A percentile compares a stretch with the other conserved stretches of the same genome.
These are phyloP conservation scores for Thaumatotibia leucotreta DNA, from an alignment of 1,140 invertebrate species.

Conservation along the genomic window DNA sequence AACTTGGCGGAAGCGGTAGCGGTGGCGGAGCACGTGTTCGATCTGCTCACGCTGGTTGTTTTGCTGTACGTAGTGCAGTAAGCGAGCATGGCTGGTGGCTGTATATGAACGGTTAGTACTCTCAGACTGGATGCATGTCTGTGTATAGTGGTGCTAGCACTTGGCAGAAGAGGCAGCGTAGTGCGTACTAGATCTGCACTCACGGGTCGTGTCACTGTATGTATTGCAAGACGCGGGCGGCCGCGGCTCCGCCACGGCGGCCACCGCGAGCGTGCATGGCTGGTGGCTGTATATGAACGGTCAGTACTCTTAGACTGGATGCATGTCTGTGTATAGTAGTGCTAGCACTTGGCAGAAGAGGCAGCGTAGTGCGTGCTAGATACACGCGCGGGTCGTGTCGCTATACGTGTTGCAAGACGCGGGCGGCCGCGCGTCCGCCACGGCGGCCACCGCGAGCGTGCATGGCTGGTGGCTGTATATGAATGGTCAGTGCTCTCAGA, in stretches of 20 bases:
- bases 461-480: conserved; percentile 93
- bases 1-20: conserved; percentile 88
- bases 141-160: no score
- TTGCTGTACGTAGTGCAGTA: conserved; percentile 87
- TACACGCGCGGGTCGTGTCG: conserved; percentile 83
- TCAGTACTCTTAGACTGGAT: no score
- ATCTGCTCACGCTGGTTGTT: conserved; percentile 85
- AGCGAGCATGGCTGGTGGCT: conserved; percentile 91
- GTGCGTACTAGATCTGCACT: conserved; percentile 86
- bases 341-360: conserved; percentile 89
- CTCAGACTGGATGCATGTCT: no score
- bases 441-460: no score
- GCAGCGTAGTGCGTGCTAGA: conserved; percentile 86
- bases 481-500: conserved; percentile 83
- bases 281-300: conserved; percentile 92
- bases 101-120: conserved; percentile 86
- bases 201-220: conserved; percentile 84
- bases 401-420: conserved; percentile 88
- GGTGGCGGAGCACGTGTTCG: conserved; percentile 85
- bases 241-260: conserved; percentile 81
- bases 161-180: conserved; percentile 89
- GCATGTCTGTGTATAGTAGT: no score
- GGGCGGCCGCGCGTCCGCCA: no score
- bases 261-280: conserved; percentile 87
- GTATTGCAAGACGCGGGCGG: conserved; percentile 87